phyloP scores from a whole-genome alignment of 2,113 vertebrate species.

The Pogona vitticeps region DNA sequence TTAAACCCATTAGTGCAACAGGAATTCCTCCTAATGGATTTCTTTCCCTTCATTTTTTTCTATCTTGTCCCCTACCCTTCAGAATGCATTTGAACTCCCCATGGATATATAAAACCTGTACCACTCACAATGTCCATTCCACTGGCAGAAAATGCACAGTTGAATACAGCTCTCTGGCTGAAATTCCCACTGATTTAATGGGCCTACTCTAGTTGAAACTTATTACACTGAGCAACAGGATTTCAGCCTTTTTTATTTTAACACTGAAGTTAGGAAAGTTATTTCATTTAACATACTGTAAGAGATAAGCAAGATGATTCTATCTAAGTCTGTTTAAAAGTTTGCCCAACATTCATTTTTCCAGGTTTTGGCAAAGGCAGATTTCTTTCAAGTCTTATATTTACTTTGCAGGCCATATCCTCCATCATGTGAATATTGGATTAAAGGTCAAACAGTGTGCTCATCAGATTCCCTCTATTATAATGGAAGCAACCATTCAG shows the following conservation, averaged over 20 bases:
- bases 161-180: background rate
- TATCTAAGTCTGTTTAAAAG: no score
- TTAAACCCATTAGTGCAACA: background rate
- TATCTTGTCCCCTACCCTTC: background rate
- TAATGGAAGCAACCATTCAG: conserved; percentile 93
- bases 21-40: background rate
- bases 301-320: no score
- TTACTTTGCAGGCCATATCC: conserved; percentile 91
- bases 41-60: no score
- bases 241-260: conserved; percentile 54
- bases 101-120: background rate
- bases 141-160: background rate
- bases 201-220: no score
- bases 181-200: no score
- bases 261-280: conserved; percentile 77
- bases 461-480: conserved; percentile 93
- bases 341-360: conserved; percentile 23
- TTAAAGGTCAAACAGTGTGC: conserved; percentile 94
- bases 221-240: no score
- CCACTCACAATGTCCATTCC: background rate
- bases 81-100: background rate
- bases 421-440: conserved; percentile 96
- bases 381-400: conserved; percentile 64
- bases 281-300: conserved; percentile 60
- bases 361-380: conserved; percentile 62